Conservation (phyloP, 2,888 invertebrate species). For the Autographa gamma region DNA sequence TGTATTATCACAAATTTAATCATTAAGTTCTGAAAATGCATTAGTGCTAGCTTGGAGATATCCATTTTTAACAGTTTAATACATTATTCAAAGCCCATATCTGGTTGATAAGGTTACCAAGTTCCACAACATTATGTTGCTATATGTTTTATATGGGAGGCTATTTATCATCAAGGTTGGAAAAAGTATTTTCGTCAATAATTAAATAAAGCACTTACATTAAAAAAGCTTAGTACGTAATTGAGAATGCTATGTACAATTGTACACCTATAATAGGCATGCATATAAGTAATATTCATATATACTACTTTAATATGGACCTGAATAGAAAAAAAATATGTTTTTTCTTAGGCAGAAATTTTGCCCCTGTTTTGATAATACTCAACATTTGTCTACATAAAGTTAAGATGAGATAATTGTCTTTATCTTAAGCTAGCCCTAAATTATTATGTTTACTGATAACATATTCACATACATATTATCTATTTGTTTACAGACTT, state of each 20-base stretch:
- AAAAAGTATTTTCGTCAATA: not conserved
- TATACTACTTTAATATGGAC: too few relatives aligned
- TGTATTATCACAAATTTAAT: not conserved
- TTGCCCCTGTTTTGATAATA: too few relatives aligned
- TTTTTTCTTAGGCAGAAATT: too few relatives aligned
- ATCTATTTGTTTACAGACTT: constrained; percentile 85
- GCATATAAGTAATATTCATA: too few relatives aligned
- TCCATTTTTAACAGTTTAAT: not conserved
- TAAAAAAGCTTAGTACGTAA: too few relatives aligned
- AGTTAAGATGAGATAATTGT: not conserved
- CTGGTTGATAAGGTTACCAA: not conserved
- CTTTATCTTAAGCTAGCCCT: not conserved
- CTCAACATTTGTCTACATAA: constrained; percentile 4
- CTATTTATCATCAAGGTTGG: not conserved
- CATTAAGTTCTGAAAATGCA: not conserved
- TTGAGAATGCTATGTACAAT: too few relatives aligned
- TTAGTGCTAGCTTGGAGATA: not conserved
- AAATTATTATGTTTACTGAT: not conserved
- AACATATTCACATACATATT: not conserved
- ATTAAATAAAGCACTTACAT: too few relatives aligned
- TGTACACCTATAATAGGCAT: too few relatives aligned
- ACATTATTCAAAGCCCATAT: not conserved
- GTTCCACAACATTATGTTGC: not conserved
- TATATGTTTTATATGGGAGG: not conserved
- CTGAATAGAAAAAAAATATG: too few relatives aligned